Base-by-base conservation (phyloP, 1,140 invertebrate species). In the Drosophila tsacasi region DNA sequence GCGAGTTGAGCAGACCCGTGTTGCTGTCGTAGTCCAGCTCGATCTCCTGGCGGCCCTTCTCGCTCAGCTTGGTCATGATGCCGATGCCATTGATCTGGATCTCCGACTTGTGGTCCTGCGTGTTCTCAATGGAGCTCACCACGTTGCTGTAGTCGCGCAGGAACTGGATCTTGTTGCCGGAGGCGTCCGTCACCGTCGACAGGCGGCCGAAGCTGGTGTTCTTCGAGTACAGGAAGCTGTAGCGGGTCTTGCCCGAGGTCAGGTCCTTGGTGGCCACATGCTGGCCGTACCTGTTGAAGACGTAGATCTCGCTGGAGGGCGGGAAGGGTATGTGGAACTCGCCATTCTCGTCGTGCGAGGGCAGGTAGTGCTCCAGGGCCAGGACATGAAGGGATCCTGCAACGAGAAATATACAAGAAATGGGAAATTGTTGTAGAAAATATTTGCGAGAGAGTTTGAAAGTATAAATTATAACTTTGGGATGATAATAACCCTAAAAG, bases 141-240 rank as follows among this genome's bases (percentile, higher is more conserved):
- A 97, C 95, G 82, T 97, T 97, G 86, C 96, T 97, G 86, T 98
- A 98, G 93, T 99, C 98, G 55, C 98, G 94, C 17, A 98, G 94
- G 91, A 99, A 97, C 90, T 97, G 95, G 75, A 98, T 97, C 94
- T 99, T 98, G 91, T 99, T 99, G 17, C 97, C 97, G 17, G 97
- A 97, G 54, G 96, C 97, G 93, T 99, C 98, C 1, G 97, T 98
- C 1, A 99, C 97, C 5, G 97, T 98, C 2, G 96, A 97, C 23
- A 99, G 94, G 92, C 98, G 98, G 1, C 98, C 98, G 85, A 98
- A 98, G 89, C 97, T 98, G 3, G 98, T 99, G 85, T 99, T 99
- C 92, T 99, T 99, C 21, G 97, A 98, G 93, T 99, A 99, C 2
- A 98, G 94, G 94, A 99, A 99, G 30, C 97, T 97, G 93, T 99